These are phyloP conservation scores for Dryobates pubescens DNA, from an alignment of 2,797 vertebrate species.

Conservation along the genomic window DNA sequence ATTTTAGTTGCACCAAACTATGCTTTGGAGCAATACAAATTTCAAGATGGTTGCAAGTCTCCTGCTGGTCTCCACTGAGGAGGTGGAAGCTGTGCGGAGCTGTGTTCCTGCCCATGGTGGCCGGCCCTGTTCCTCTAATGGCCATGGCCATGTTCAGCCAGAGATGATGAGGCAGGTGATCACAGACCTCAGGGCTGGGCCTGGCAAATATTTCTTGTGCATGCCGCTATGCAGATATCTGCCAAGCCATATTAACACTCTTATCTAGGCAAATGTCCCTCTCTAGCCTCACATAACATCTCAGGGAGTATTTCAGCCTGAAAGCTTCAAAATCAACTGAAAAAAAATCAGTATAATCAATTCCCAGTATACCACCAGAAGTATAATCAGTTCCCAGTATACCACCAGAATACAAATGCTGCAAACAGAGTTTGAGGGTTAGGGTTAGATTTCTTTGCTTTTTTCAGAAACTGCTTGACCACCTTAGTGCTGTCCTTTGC, in stretches of 20 bases:
- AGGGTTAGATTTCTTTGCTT: neutral
- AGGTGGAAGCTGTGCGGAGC: neutral
- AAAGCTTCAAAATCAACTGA: neutral
- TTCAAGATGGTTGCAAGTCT: neutral
- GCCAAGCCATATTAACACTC: neutral
- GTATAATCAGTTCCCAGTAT: neutral
- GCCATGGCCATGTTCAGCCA: neutral
- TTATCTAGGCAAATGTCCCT: neutral
- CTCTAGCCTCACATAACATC: neutral
- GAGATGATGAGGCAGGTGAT: neutral
- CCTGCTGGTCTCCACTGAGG: neutral
- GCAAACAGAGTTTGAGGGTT: neutral
- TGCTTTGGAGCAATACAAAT: neutral
- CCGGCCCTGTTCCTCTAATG: neutral
- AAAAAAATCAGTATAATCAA: neutral
- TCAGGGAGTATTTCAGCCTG: neutral
- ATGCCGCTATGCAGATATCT: neutral
- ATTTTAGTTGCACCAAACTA: neutral
- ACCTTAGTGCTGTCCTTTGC: neutral
- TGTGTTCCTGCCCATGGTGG: neutral
- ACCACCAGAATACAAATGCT: neutral
- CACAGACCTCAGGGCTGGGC: neutral
- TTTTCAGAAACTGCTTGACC: neutral
- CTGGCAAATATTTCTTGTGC: neutral
- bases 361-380: no score